These are phyloP conservation scores for Apodemia mormo DNA, from an alignment of 2,888 invertebrate genomes.

Conservation along the genomic window DNA sequence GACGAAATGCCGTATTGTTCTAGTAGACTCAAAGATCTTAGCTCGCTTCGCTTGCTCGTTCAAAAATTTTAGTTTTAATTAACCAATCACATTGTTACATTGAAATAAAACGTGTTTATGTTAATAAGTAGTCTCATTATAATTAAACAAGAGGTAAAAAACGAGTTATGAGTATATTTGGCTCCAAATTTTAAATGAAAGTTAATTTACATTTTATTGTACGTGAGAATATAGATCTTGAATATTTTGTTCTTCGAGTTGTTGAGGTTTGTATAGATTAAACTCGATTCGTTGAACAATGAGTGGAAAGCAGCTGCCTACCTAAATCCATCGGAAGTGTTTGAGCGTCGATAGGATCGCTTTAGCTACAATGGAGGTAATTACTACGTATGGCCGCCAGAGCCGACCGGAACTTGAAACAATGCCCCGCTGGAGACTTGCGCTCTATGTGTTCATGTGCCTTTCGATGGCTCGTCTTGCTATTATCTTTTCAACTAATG, in stretches of 20 bases:
- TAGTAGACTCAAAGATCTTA: background rate
- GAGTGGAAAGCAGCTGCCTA: conserved; percentile 67
- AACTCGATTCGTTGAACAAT: conserved; percentile 52
- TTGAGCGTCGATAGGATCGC: conserved; percentile 67
- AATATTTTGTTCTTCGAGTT: conserved; percentile 5
- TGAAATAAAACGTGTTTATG: conserved; percentile 11
- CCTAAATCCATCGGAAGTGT: conserved; percentile 77
- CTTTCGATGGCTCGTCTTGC: conserved; percentile 59
- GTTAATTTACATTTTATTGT: conserved; percentile 37
- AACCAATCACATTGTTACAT: background rate
- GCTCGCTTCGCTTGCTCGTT: no score
- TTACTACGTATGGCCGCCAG: conserved; percentile 57
- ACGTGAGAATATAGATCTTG: conserved; percentile 17
- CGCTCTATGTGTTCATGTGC: conserved; percentile 46
- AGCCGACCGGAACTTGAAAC: conserved; percentile 65
- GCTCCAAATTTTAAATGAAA: conserved; percentile 30
- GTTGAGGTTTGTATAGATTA: conserved; percentile 31
- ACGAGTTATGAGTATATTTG: conserved; percentile 32
- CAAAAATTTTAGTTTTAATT: no score
- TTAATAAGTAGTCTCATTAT: conserved; percentile 25
- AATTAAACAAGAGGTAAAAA: conserved; percentile 31
- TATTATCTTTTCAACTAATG: conserved; percentile 44
- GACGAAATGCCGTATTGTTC: no score
- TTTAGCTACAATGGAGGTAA: conserved; percentile 74
- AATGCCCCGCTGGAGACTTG: conserved; percentile 54